Evolutionary conservation across 2,797 vertebrate genomes (phyloP).

Genomic region (Buphagus erythrorhynchus): DNA sequence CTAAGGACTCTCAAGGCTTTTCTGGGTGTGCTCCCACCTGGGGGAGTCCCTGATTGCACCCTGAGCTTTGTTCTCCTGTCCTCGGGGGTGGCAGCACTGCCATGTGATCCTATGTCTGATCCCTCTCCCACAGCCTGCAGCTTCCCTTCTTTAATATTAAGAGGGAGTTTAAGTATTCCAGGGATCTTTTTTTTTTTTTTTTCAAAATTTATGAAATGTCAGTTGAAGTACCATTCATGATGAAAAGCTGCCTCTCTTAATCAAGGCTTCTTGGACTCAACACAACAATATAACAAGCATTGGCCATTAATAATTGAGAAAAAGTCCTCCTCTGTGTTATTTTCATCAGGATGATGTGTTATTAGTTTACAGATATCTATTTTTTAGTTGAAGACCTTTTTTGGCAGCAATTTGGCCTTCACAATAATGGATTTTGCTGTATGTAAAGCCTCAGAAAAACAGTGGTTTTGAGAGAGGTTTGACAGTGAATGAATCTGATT

Average conservation of each 20-base stretch:
- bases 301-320: slow-evolving; percentile 50
- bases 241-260: neutral
- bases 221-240: neutral
- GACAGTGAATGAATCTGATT: neutral
- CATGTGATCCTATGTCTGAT: fast-evolving
- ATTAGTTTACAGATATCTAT: slow-evolving; percentile 26
- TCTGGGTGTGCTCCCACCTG: neutral
- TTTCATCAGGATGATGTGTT: slow-evolving; percentile 34
- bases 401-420: slow-evolving; percentile 52
- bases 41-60: neutral
- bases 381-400: slow-evolving; percentile 41
- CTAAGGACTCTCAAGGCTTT: neutral
- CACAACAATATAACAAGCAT: neutral
- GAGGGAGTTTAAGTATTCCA: neutral
- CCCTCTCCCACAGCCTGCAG: fast-evolving
- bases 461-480: neutral
- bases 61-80: neutral
- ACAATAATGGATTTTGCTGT: slow-evolving; percentile 47
- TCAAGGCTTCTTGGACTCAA: neutral
- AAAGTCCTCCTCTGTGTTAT: neutral
- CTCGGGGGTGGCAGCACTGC: fast-evolving
- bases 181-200: neutral
- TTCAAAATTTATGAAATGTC: neutral
- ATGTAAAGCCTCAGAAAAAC: slow-evolving; percentile 53
- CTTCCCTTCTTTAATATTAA: neutral